Conservation (phyloP, 1,140 invertebrate genomes). For the Drosophila eugracilis region DNA sequence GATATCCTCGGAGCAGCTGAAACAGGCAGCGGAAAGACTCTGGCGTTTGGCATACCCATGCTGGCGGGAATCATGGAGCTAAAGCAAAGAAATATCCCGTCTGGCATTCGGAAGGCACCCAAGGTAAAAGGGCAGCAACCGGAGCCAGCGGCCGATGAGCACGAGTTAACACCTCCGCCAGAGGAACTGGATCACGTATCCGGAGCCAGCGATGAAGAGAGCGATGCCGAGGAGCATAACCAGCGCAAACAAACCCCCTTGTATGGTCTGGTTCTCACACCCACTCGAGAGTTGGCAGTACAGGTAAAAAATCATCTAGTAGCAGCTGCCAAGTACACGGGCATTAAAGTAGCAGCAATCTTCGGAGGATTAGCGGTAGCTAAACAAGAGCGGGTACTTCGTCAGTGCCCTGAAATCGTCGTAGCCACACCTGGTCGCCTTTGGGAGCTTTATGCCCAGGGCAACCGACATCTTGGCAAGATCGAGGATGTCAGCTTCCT, state of each 20-base stretch:
- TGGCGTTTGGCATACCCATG: slow-evolving; percentile 98
- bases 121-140: slow-evolving; percentile 83
- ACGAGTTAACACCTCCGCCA: slow-evolving; percentile 74
- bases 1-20: slow-evolving; percentile 98
- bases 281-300: slow-evolving; percentile 97
- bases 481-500: slow-evolving; percentile 91
- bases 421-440: slow-evolving; percentile 98
- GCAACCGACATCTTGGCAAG: slow-evolving; percentile 90
- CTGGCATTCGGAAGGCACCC: slow-evolving; percentile 73
- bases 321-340: slow-evolving; percentile 92
- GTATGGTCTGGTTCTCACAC: slow-evolving; percentile 95
- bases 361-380: slow-evolving; percentile 95
- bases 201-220: slow-evolving; percentile 82
- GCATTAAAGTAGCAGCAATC: slow-evolving; percentile 88
- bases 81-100: slow-evolving; percentile 85
- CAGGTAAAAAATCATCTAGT: slow-evolving; percentile 95
- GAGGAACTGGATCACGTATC: slow-evolving; percentile 77
- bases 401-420: slow-evolving; percentile 94
- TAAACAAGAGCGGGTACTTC: slow-evolving; percentile 95
- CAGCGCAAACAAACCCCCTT: slow-evolving; percentile 86
- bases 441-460: slow-evolving; percentile 95
- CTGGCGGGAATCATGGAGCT: slow-evolving; percentile 92
- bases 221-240: slow-evolving; percentile 73
- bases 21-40: slow-evolving; percentile 98
- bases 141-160: slow-evolving; percentile 54